Conservation (phyloP, 2,797 vertebrate species). For the Zenarchopterus dispar region DNA sequence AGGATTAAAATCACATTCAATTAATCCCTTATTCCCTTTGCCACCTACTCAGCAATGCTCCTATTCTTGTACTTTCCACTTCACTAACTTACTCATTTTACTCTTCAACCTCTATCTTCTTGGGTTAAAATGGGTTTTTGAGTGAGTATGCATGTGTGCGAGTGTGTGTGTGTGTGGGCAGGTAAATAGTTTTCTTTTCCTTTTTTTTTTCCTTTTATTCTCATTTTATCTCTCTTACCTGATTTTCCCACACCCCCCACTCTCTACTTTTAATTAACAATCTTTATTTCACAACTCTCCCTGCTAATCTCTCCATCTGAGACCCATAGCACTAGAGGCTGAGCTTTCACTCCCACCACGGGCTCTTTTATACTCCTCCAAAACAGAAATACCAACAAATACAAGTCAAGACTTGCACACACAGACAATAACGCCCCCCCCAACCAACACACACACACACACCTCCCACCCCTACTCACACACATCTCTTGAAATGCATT, state of each 20-base stretch:
- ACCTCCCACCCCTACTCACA: slow-evolving; percentile 10
- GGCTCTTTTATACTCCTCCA: slow-evolving; percentile 62
- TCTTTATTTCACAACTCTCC: slow-evolving; percentile 68
- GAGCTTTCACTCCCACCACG: slow-evolving; percentile 65
- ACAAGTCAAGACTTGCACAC: slow-evolving; percentile 26
- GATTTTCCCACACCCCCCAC: slow-evolving; percentile 72
- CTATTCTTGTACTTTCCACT: slow-evolving; percentile 69
- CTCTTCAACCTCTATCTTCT: slow-evolving; percentile 59
- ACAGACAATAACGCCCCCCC: slow-evolving; percentile 39
- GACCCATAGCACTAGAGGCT: slow-evolving; percentile 58
- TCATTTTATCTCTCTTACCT: slow-evolving; percentile 71
- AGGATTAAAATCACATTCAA: slow-evolving; percentile 72
- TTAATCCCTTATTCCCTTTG: slow-evolving; percentile 69
- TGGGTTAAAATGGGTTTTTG: slow-evolving; percentile 59
- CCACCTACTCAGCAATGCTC: slow-evolving; percentile 62
- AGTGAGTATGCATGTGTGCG: slow-evolving; percentile 27
- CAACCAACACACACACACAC: slow-evolving; percentile 14
- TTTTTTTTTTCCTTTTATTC: slow-evolving; percentile 39
- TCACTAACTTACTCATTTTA: slow-evolving; percentile 72
- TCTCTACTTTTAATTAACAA: slow-evolving; percentile 73
- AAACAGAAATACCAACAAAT: slow-evolving; percentile 61
- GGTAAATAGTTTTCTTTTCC: slow-evolving; percentile 63
- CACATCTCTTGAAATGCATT: slow-evolving; percentile 50
- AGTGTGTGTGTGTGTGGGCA: slow-evolving; percentile 30
- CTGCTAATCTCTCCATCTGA: slow-evolving; percentile 71